Evolutionary conservation across 92 coral and sea anemone genomes (phyloP), one percentile per base, ranked within the genome.

Genomic region (Porites evermanni): DNA sequence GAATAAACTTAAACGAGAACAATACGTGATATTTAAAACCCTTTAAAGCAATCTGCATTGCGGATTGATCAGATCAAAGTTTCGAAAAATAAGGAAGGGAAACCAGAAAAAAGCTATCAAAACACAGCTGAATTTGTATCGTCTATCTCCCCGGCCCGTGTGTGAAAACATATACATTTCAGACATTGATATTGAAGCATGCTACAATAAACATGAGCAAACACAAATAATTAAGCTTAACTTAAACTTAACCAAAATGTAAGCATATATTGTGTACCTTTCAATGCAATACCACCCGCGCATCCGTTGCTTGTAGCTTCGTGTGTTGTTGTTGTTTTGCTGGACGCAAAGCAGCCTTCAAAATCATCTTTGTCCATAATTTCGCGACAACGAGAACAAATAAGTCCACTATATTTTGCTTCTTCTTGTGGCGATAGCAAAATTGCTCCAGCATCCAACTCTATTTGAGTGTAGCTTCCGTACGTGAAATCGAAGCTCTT

Each of bases 331-430:
- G 77, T 72, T 72, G 80, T 56, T 26, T 76, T 18, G 53, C 80
- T 2, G 18, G 16, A 26, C 59, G 67, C 10, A 76, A 67, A 6
- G 12, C 47, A 13, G 8, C 16, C 9, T 18, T 58, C 79, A 21
- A 54, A 29, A 13, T 59, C 79, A 5, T 59, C 68, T 54, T 58
- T 13, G 20, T 13, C 80, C 21, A 8, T 24, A 58, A 14, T 14
- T 29, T 20, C 19, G 29, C 68, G 68, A 59, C 80, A 76, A 67
- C 3, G 32, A 12, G 80, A 38, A 76, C 80, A 76, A 12, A 76
- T 44, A 12, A 8, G 38, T 12, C 38, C 21, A 13, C 38, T 44
- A 12, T 67, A 23, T 14, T 14, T 47, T n/a, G 14, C 1, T 24
- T 76, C 67, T 17, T 17, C 68, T 12, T 59, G 80, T 2, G 67